Base-by-base conservation (phyloP, 2,113 vertebrate species). In the Eubucco bourcierii region DNA sequence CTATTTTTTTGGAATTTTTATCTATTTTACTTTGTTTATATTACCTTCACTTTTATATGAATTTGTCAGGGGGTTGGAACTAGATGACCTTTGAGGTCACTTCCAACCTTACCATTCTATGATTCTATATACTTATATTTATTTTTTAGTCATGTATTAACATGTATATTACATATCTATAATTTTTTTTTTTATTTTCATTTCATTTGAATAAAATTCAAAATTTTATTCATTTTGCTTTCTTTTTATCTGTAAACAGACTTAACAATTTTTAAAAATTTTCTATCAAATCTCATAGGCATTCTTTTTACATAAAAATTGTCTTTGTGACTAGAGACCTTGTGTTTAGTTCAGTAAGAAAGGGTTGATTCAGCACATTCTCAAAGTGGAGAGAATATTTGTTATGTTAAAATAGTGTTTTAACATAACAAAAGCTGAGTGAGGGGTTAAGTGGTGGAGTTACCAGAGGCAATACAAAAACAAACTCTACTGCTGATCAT, bases 311-410 rank as follows among this genome's bases (percentile, higher is more conserved):
- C 34, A 24, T 50, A 27, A 15, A 82, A 58, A 53, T 2, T 27
- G 2, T 41, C 46, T 71, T 31, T 78, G 28, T 67, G 20, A 33
- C 24, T 65, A 65, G 25, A 80, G 67, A n/a, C 6, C 15, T 4
- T 2, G 4, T 0, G 0, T 88, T 63, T 33, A 63, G 7, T 23
- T 21, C 44, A 9, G 9, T 64, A 50, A 88, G 21, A 64, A 82
- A 82, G 27, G n/a, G 8, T 73, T 47, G 7, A 56, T 60, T 80
- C 44, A 80, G 23, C 25, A 59, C 28, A 16, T 90, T 82, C 6
- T 77, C 20, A 74, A n/a, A 19, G 25, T 61, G 34, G 24, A 55
- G 44, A 46, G 44, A 46, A 46, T 46, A 17, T 46, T 46, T 17
- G 16, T 46, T 46, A 18, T 46, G 44, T 46, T 46, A 46, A 74